These are phyloP conservation scores for Panulirus ornatus DNA, from an alignment of 1,140 invertebrate species.

Conservation along the genomic window DNA sequence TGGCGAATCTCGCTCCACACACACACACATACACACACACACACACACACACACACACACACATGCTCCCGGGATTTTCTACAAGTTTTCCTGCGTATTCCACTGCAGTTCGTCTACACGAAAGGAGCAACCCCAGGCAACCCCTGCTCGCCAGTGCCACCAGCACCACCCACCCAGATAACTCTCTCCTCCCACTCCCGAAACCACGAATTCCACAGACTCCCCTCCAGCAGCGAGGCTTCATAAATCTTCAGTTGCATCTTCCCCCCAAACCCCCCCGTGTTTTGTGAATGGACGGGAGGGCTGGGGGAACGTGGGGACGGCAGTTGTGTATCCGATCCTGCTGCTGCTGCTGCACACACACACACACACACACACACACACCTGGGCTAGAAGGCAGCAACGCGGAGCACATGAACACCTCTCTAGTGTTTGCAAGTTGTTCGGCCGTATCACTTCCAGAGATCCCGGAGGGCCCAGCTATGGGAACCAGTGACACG, in stretches of 20 bases:
- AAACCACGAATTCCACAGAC: background rate
- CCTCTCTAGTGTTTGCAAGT: too few species aligned
- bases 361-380: too few species aligned
- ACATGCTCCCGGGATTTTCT: constrained; percentile 23
- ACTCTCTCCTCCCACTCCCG: background rate
- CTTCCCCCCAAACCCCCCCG: background rate
- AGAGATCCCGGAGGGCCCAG: too few species aligned
- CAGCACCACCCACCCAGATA: background rate
- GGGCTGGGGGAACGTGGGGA: background rate
- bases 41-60: too few species aligned
- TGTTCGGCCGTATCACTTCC: too few species aligned
- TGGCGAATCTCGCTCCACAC: constrained; percentile 37
- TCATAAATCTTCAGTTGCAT: constrained; percentile 32
- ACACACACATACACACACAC: too few species aligned
- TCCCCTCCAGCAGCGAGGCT: background rate
- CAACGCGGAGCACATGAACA: too few species aligned
- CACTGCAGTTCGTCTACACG: constrained; percentile 42
- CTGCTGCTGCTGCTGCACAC: background rate
- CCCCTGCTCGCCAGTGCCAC: constrained; percentile 5
- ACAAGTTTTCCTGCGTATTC: constrained; percentile 50
- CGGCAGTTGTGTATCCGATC: background rate
- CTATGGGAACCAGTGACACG: too few species aligned
- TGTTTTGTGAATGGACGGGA: constrained; percentile 40
- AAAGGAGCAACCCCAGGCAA: background rate
- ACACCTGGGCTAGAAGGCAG: background rate